Conservation (phyloP, 2,113 vertebrate species). For the Erpornis zantholeuca region DNA sequence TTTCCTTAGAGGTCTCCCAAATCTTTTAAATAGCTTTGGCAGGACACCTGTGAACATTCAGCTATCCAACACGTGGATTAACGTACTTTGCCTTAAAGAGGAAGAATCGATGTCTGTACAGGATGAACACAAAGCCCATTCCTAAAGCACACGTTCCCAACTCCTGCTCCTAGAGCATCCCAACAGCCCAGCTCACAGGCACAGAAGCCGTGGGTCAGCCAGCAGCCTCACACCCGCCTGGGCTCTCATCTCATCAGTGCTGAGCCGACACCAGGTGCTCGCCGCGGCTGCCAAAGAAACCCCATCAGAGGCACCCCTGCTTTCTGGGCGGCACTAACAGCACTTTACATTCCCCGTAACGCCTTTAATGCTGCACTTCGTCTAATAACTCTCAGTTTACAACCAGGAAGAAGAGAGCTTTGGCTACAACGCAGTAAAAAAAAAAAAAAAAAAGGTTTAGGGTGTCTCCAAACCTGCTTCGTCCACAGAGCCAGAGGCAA, state of each 20-base stretch:
- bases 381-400: neutral
- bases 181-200: accelerated
- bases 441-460: too few species aligned
- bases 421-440: accelerated
- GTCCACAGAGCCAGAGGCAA: neutral
- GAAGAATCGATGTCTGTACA: accelerated
- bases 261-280: accelerated
- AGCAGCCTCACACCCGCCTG: neutral
- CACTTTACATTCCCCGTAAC: neutral
- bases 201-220: accelerated
- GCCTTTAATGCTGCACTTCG: neutral
- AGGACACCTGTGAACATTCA: neutral
- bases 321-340: neutral
- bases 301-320: accelerated
- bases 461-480: neutral
- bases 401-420: neutral
- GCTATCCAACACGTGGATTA: accelerated
- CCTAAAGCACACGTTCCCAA: neutral
- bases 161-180: neutral
- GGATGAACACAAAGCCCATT: neutral
- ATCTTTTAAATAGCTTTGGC: neutral
- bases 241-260: neutral
- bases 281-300: neutral
- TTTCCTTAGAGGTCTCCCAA: neutral
- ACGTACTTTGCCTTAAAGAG: neutral